Percentiles rank a stretch among this genome's conserved stretches.
Conservation (phyloP, 2,888 invertebrate genomes). For the Adineta ricciae region DNA sequence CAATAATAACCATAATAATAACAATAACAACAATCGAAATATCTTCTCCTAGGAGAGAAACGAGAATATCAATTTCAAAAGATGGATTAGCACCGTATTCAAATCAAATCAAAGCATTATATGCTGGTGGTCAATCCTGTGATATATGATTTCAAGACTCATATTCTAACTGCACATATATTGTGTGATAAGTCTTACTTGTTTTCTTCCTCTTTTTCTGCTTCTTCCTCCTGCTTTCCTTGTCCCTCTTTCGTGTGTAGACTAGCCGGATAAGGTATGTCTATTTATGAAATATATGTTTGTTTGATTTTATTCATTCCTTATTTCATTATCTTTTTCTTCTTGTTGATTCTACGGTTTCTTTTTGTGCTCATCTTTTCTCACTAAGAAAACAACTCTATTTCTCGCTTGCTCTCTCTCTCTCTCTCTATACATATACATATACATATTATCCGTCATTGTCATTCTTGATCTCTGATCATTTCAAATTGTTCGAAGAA, state of each 20-base stretch:
- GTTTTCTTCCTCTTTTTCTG: not conserved
- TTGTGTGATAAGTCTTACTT: constrained; percentile 9
- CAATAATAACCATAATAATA: not conserved
- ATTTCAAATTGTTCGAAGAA: constrained; percentile 2
- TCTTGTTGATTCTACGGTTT: not conserved
- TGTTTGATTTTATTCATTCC: constrained; percentile 4
- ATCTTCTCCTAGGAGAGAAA: not conserved
- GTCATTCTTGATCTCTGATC: not conserved
- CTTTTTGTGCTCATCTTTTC: not conserved
- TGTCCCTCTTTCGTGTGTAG: not conserved
- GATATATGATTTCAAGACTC: not conserved
- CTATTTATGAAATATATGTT: constrained; percentile 1
- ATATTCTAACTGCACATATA: not conserved
- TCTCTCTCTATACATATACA: not conserved
- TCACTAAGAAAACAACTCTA: not conserved
- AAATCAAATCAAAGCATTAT: not conserved
- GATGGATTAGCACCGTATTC: not conserved
- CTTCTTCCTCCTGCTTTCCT: not conserved
- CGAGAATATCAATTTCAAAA: not conserved
- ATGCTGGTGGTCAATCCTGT: not conserved
- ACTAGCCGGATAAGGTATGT: constrained; percentile 9
- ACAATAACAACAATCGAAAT: not conserved
- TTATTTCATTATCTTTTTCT: not conserved
- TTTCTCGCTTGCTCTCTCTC: too few species aligned
- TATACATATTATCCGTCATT: constrained; percentile 5